Evolutionary conservation across 23 tunicate genomes (phyloP).

Genomic region (Oikopleura vanhoeffeni): DNA sequence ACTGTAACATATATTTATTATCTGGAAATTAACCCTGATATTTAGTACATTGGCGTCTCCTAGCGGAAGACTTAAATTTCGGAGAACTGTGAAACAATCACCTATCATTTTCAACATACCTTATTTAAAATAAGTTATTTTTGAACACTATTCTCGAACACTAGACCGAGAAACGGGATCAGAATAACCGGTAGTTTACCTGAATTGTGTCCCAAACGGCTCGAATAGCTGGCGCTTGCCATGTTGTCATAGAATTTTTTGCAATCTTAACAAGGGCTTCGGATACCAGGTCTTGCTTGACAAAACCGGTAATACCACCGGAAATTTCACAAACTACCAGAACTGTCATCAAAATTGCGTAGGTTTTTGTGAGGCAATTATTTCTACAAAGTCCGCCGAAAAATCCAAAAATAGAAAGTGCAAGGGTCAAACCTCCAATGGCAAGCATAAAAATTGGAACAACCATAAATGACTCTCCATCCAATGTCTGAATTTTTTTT

Average conservation of each 20-base stretch:
- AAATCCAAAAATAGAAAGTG: neutral
- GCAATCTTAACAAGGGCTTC: neutral
- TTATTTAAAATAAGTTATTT: too few relatives aligned
- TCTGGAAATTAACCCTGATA: too few relatives aligned
- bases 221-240: neutral
- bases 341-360: neutral
- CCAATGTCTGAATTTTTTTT: neutral
- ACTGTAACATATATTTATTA: too few relatives aligned
- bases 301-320: constrained; percentile 63
- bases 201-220: neutral
- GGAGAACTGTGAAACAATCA: too few relatives aligned
- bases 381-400: neutral
- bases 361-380: neutral
- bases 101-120: too few relatives aligned
- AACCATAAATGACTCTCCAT: neutral
- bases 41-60: too few relatives aligned
- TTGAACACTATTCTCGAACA: too few relatives aligned
- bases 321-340: constrained; percentile 14
- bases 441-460: neutral
- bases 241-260: neutral
- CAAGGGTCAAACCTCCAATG: neutral
- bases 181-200: too few relatives aligned
- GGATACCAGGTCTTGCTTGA: constrained; percentile 35
- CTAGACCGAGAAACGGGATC: too few relatives aligned
- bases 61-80: too few relatives aligned